Evolutionary conservation across 2,888 invertebrate species (phyloP), one percentile per base, ranked within the genome.

Genomic region (Cheilosia vernalis): DNA sequence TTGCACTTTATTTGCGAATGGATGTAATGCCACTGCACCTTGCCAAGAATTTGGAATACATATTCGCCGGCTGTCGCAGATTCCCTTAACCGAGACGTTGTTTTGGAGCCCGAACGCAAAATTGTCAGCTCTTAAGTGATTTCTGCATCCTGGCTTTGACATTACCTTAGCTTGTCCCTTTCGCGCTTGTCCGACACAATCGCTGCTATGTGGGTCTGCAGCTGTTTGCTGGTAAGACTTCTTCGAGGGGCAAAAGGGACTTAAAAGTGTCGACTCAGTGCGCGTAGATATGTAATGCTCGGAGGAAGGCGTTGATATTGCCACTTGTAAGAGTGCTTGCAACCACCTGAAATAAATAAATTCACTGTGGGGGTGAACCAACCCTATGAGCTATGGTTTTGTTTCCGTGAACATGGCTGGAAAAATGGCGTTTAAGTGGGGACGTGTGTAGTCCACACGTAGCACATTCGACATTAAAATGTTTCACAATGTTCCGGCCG

Each of bases 271-370:
- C 53, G 49, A 21, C 51, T 33, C 10, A 37, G n/a, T 56, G 56
- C 17, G 60, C 17, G 58, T 19, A 69, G 2, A n/a, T 4, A 5
- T 15, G 5, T 6, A 27, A 42, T n/a, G n/a, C 67, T 67, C 51
- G 17, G 44, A 42, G 21, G 21, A 66, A 51, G 60, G 58, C 64
- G 53, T 66, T 72, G 58, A 60, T 58, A 73, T 60, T 58, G 51
- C 73, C 73, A 80, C 73, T 80, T 79, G 56, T 80, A 66, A 49
- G 40, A 84, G 53, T 44, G 42, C 64, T 64, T 44, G 24, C 40
- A 74, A 60, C 72, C 79, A 79, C 69, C 84, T 84, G 64, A 84
- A 70, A 69, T 84, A 73, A 83, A 79, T 79, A 63, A 79, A 73
- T 79, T 19, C 69, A 42, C 49, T 24, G 24, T 64, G 55, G 21